phyloP scores from a whole-genome alignment of 2,113 vertebrate species.

The Butorides virescens region DNA sequence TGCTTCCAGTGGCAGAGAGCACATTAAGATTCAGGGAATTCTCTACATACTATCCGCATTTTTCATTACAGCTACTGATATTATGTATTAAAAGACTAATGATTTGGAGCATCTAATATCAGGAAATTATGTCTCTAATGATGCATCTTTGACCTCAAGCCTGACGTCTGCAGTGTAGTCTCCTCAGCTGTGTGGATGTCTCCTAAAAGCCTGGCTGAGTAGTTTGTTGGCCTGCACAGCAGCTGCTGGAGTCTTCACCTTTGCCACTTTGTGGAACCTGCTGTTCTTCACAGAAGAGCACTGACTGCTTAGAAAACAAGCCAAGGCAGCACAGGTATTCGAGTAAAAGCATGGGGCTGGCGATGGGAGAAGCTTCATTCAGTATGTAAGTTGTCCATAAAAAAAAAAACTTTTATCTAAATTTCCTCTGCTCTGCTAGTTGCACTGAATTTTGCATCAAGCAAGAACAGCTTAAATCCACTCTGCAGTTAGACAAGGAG shows the following conservation, averaged over 20 bases:
- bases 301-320: neutral
- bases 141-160: conserved; percentile 47
- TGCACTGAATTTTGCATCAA: neutral
- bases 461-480: neutral
- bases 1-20: neutral
- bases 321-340: neutral
- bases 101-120: conserved; percentile 42
- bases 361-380: neutral
- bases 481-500: neutral
- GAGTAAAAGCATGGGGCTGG: neutral
- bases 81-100: conserved; percentile 62
- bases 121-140: conserved; percentile 52
- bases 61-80: conserved; percentile 63
- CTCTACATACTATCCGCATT: neutral
- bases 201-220: conserved; percentile 36
- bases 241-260: neutral
- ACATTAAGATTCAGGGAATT: conserved; percentile 47
- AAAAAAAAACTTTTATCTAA: neutral
- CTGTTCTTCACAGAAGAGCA: neutral
- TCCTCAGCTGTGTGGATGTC: neutral
- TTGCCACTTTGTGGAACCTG: neutral
- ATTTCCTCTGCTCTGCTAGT: neutral
- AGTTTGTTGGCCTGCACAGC: neutral
- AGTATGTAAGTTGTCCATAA: neutral
- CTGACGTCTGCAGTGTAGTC: neutral